These are phyloP conservation scores for Sitodiplosis mosellana DNA, from an alignment of 1,140 invertebrate genomes.

Conservation along the genomic window DNA sequence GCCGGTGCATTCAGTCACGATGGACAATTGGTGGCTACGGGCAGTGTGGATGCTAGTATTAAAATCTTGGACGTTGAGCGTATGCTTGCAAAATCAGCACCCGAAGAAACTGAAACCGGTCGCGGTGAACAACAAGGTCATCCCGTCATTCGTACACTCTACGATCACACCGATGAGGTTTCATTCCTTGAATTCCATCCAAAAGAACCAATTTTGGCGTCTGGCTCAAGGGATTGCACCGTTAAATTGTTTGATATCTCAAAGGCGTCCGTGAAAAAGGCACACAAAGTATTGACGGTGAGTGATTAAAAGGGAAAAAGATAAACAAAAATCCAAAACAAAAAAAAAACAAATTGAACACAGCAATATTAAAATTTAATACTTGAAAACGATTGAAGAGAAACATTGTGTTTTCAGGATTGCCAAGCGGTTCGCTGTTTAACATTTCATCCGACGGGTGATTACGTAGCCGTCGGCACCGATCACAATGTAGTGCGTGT, in stretches of 20 bases:
- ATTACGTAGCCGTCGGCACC: slow-evolving; percentile 84
- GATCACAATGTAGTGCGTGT: slow-evolving; percentile 78
- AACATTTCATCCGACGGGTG: slow-evolving; percentile 88
- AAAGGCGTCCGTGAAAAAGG: slow-evolving; percentile 95
- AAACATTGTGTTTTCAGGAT: slow-evolving; percentile 40
- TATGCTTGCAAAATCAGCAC: slow-evolving; percentile 88
- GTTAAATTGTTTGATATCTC: slow-evolving; percentile 96
- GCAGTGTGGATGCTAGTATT: slow-evolving; percentile 94
- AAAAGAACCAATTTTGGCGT: slow-evolving; percentile 75
- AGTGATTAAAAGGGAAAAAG: too few relatives aligned
- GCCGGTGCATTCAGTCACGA: slow-evolving; percentile 82
- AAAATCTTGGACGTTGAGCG: slow-evolving; percentile 96
- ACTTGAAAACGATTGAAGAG: slow-evolving; percentile 1
- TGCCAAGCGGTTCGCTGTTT: slow-evolving; percentile 74
- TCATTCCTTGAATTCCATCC: slow-evolving; percentile 95
- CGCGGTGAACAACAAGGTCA: slow-evolving; percentile 72
- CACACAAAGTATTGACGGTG: slow-evolving; percentile 79
- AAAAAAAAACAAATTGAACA: too few relatives aligned
- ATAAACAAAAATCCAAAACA: too few relatives aligned
- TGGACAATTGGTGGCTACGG: slow-evolving; percentile 93
- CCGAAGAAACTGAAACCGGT: slow-evolving; percentile 59
- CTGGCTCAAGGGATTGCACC: slow-evolving; percentile 82
- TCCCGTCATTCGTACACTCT: slow-evolving; percentile 95
- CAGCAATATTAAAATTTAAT: too few relatives aligned
- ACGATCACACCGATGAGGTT: slow-evolving; percentile 96